Conservation (phyloP, 2,113 vertebrate genomes). For the Pseudorasbora parva region DNA sequence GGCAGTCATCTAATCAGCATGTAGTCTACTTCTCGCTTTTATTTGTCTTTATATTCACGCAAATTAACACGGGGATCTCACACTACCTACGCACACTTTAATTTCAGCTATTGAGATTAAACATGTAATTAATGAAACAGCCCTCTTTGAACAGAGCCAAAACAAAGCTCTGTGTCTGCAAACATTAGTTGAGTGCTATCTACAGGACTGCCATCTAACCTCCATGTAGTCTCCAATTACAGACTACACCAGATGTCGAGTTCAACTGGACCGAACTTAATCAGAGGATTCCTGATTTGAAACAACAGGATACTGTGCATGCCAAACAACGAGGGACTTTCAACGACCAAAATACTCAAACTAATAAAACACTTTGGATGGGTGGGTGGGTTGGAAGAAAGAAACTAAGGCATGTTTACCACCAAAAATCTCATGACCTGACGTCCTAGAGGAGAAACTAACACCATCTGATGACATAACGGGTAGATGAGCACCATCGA, state of each 20-base stretch:
- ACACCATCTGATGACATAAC: conserved; percentile 93
- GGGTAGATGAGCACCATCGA: conserved; percentile 94
- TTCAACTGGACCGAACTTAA: background rate
- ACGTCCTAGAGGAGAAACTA: conserved; percentile 97
- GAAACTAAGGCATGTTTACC: conserved; percentile 87
- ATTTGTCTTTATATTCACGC: background rate
- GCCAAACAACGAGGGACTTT: conserved; percentile 44
- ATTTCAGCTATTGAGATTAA: background rate
- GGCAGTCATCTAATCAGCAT: background rate
- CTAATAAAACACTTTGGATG: conserved; percentile 55
- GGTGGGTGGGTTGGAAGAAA: conserved; percentile 56
- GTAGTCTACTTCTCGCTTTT: background rate
- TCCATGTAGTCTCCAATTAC: conserved; percentile 18
- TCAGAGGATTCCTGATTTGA: conserved; percentile 24
- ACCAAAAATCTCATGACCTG: conserved; percentile 99
- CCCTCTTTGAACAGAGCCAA: background rate
- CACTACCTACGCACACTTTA: background rate
- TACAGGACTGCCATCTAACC: background rate
- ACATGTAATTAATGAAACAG: conserved; percentile 13
- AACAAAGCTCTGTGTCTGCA: conserved; percentile 5
- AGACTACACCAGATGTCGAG: background rate
- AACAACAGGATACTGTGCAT: conserved; percentile 45
- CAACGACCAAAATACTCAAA: conserved; percentile 42
- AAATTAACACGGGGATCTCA: background rate
- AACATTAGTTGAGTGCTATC: background rate